phyloP scores from a whole-genome alignment of 2,888 invertebrate genomes.

The Lasioglossum zephyrum region DNA sequence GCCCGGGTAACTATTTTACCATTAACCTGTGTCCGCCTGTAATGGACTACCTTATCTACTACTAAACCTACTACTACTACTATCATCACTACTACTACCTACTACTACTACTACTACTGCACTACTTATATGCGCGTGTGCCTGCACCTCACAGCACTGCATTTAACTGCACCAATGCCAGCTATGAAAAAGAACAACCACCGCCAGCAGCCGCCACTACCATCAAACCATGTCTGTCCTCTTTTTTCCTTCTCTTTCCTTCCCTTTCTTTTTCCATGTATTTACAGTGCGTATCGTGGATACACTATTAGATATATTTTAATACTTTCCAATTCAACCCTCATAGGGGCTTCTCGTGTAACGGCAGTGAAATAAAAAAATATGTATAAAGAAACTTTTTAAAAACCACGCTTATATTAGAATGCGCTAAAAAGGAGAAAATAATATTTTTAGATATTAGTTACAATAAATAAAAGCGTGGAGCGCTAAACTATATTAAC shows the following conservation, averaged over 20 bases:
- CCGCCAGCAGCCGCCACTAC: constrained; percentile 67
- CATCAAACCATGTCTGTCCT: constrained; percentile 51
- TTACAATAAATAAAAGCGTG: too few relatives aligned
- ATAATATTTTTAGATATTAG: too few relatives aligned
- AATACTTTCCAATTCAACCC: neutral
- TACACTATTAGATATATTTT: neutral
- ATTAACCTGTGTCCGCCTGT: constrained; percentile 81
- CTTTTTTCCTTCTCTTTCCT: constrained; percentile 19
- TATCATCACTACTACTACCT: constrained; percentile 46
- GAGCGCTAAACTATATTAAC: too few relatives aligned
- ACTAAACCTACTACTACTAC: constrained; percentile 59
- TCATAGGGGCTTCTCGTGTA: neutral
- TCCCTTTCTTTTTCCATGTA: neutral
- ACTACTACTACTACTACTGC: constrained; percentile 61
- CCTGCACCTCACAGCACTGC: constrained; percentile 81
- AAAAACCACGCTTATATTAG: too few relatives aligned
- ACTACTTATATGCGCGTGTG: constrained; percentile 75
- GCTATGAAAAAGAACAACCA: constrained; percentile 74
- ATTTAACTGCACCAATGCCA: constrained; percentile 78
- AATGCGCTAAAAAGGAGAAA: too few relatives aligned
- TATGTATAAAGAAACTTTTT: too few relatives aligned
- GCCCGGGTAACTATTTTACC: constrained; percentile 83
- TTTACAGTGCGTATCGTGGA: neutral
- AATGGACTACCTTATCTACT: constrained; percentile 76
- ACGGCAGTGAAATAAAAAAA: too few relatives aligned